Percentiles rank a stretch among this genome's conserved stretches.
Conservation (phyloP, 2,113 vertebrate genomes). For the Petroica traversi region DNA sequence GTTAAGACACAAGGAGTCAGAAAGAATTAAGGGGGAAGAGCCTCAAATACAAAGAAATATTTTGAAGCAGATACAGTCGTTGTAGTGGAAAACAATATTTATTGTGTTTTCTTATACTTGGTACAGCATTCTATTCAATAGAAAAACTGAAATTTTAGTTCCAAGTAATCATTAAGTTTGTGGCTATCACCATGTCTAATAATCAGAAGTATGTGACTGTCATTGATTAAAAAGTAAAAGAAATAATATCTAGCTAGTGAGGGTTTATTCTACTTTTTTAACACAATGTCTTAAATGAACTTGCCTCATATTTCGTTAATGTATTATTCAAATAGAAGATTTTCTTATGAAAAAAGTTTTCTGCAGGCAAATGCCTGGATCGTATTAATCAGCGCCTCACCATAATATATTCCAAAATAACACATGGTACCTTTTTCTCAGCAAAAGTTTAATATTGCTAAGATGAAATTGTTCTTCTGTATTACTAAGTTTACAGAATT, state of each 20-base stretch:
- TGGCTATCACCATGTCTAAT: constrained; percentile 42
- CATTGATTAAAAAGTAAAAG: constrained; percentile 64
- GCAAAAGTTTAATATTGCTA: constrained; percentile 9
- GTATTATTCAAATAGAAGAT: constrained; percentile 38
- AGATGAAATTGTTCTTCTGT: neutral
- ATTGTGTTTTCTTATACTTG: neutral
- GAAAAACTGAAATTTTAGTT: constrained; percentile 53
- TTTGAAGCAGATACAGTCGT: constrained; percentile 13
- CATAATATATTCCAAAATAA: neutral
- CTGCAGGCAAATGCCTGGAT: constrained; percentile 9
- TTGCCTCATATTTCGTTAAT: constrained; percentile 37
- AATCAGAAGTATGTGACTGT: constrained; percentile 28
- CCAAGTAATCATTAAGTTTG: constrained; percentile 19
- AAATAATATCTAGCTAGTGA: constrained; percentile 43
- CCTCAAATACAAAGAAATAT: neutral
- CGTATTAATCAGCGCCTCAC: neutral
- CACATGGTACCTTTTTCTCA: neutral
- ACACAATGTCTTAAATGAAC: neutral
- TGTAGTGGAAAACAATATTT: neutral
- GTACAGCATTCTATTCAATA: constrained; percentile 29
- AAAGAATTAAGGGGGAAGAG: neutral
- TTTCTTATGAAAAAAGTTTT: constrained; percentile 39
- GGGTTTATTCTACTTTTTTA: neutral
- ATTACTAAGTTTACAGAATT: neutral
- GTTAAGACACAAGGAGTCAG: neutral